Evolutionary conservation across 2,113 vertebrate genomes (phyloP), one percentile per base, ranked within the genome.

Genomic region (Apodemus speciosus): DNA sequence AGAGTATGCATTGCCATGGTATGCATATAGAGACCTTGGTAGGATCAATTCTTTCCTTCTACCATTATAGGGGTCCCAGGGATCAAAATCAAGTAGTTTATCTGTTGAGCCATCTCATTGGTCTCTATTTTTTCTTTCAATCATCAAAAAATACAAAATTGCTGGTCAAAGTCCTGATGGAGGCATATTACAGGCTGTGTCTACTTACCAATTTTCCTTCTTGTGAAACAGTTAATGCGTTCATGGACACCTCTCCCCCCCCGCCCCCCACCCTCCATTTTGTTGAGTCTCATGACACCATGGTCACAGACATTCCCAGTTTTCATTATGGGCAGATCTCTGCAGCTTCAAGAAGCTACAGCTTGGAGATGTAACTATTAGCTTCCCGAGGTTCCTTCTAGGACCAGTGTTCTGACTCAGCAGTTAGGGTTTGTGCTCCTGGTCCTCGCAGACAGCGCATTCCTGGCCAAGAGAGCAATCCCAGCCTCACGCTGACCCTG

Each of bases 361-460:
- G 43, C 60, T 93, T 62, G 85, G 56, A 91, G 69, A 76, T 1
- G 46, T 72, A 18, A 38, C 30, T 30, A 9, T 51, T 51, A 84
- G 15, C 27, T 85, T 93, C 25, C 43, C 2, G 2, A 71, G 46
- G 27, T 79, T 87, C 43, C 14, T 15, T 58, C 80, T 60, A 43
- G 38, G 43, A 60, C 1, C n/a, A 11, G 60, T 46, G 62, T 64
- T 94, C n/a, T 64, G 49, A 80, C 51, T 76, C 16, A 80, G 0
- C 86, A 89, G 77, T 64, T n/a, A 76, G 86, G n/a, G 13, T 75
- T 86, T 94, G 35, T 87, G 0, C 89, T 94, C 40, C 56, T 86
- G 76, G 72, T 89, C 20, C 38, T 92, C 62, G 9, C 7, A 10
- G 30, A 69, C 3, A 10, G 6, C 69, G 7, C 21, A 58, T 89